These are phyloP conservation scores for Elegia similella DNA, from an alignment of 2,888 invertebrate species.

Conservation along the genomic window DNA sequence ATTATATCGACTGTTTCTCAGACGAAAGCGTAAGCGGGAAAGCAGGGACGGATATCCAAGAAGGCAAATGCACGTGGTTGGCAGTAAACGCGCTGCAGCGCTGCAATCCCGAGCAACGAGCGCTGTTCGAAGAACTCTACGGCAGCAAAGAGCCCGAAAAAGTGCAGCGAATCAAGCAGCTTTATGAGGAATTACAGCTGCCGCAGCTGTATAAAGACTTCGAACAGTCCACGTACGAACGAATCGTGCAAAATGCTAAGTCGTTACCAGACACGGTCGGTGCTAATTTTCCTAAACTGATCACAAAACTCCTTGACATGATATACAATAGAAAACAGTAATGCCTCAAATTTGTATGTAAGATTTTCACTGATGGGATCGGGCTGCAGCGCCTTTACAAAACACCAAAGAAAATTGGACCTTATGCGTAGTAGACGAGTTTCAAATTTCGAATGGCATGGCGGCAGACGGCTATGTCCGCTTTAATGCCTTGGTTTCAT, in stretches of 20 bases:
- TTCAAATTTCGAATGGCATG: no score
- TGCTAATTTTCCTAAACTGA: slow-evolving; percentile 76
- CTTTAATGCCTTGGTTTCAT: no score
- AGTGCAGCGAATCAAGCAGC: slow-evolving; percentile 60
- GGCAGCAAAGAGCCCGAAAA: slow-evolving; percentile 83
- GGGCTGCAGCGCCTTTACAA: not conserved
- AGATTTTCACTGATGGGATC: not conserved
- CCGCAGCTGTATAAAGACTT: slow-evolving; percentile 85
- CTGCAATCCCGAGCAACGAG: slow-evolving; percentile 83
- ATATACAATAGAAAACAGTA: slow-evolving; percentile 73
- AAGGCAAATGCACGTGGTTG: slow-evolving; percentile 96
- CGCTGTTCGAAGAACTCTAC: slow-evolving; percentile 82
- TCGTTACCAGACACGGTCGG: slow-evolving; percentile 64
- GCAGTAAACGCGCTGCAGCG: slow-evolving; percentile 90
- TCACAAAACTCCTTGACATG: slow-evolving; percentile 86
- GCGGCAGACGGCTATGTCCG: no score
- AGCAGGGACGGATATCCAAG: slow-evolving; percentile 92
- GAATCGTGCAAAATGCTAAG: slow-evolving; percentile 86
- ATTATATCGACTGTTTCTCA: slow-evolving; percentile 94
- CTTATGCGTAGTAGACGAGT: no score
- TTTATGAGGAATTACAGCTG: slow-evolving; percentile 83
- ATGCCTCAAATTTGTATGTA: not conserved
- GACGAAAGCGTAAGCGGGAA: slow-evolving; percentile 92
- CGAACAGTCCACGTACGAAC: slow-evolving; percentile 86
- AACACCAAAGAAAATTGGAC: no score